phyloP scores from a whole-genome alignment of 2,113 vertebrate genomes.

The Mastomys coucha region DNA sequence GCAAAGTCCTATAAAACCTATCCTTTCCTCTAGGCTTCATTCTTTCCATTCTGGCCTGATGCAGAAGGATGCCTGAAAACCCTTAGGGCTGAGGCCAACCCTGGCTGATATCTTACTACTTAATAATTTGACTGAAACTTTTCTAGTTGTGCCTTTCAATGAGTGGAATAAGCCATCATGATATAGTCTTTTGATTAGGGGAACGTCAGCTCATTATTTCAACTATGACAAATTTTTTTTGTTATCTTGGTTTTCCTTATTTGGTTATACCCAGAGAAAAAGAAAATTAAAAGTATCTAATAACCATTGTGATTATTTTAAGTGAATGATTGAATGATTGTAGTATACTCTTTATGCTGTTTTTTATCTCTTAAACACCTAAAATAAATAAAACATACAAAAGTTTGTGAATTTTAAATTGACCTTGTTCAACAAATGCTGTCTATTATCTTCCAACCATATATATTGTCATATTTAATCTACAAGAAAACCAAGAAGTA shows the following conservation, averaged over 20 bases:
- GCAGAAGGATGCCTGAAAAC: too few relatives aligned
- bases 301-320: not conserved
- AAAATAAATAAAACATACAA: not conserved
- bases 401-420: not conserved
- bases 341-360: not conserved
- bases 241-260: not conserved
- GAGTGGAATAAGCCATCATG: not conserved
- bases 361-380: not conserved
- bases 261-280: not conserved
- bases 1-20: too few relatives aligned
- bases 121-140: conserved; percentile 4
- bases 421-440: not conserved
- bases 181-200: not conserved
- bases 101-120: not conserved
- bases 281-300: not conserved
- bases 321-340: not conserved
- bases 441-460: not conserved
- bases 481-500: not conserved
- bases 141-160: not conserved
- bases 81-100: too few relatives aligned
- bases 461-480: not conserved
- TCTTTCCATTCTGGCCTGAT: too few relatives aligned
- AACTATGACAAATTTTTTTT: not conserved
- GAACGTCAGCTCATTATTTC: not conserved
- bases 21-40: too few relatives aligned